phyloP scores from a whole-genome alignment of 2,888 invertebrate genomes.

The Gerris lacustris region DNA sequence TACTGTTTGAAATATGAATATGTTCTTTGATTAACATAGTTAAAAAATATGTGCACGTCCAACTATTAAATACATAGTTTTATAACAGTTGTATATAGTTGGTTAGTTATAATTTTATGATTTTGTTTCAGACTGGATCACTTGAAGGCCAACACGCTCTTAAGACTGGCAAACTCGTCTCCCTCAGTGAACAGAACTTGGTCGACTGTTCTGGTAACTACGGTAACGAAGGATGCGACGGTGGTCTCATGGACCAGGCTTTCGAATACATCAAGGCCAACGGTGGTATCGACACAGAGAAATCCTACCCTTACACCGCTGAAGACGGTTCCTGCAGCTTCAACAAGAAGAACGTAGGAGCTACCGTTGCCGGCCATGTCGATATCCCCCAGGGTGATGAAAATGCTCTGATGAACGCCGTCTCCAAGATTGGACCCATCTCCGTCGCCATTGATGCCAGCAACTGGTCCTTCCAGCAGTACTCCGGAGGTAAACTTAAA shows the following conservation, averaged over 20 bases:
- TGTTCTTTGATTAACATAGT: too few relatives aligned
- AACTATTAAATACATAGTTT: too few relatives aligned
- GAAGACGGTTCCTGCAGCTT: constrained; percentile 43
- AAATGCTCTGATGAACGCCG: constrained; percentile 56
- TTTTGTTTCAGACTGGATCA: constrained; percentile 58
- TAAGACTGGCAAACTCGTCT: constrained; percentile 57
- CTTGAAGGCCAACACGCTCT: constrained; percentile 81
- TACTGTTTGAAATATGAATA: too few relatives aligned
- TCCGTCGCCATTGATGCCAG: constrained; percentile 84
- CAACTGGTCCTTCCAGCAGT: constrained; percentile 72
- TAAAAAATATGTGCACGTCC: too few relatives aligned
- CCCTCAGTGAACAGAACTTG: constrained; percentile 84
- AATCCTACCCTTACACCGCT: constrained; percentile 72
- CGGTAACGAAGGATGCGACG: constrained; percentile 82
- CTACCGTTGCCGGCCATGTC: constrained; percentile 66
- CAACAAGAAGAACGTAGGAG: constrained; percentile 53
- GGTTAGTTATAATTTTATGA: too few relatives aligned
- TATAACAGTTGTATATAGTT: too few relatives aligned
- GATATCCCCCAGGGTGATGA: constrained; percentile 65
- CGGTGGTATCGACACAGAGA: constrained; percentile 78
- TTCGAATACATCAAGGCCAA: constrained; percentile 73
- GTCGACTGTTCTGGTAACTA: constrained; percentile 72
- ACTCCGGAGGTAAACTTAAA: constrained; percentile 43
- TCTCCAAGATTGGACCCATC: constrained; percentile 73
- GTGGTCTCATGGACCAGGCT: constrained; percentile 71